Evolutionary conservation across 1,140 invertebrate species (phyloP), one percentile per base, ranked within the genome.

Genomic region (Trichonephila clavipes): DNA sequence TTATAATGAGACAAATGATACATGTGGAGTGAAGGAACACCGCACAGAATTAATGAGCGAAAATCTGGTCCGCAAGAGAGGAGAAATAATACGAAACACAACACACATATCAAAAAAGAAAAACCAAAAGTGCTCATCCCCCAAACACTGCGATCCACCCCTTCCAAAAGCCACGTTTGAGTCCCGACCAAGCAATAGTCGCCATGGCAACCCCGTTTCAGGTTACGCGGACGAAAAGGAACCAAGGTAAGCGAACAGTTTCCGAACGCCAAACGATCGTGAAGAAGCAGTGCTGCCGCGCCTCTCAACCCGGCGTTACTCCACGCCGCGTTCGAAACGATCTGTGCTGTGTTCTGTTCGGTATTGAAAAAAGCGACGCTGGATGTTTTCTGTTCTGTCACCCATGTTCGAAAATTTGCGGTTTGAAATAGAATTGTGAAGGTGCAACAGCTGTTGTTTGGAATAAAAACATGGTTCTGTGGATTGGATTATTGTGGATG

Each of bases 181-280:
- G 89, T 64, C 40, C 61, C 77, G 89, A 59, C 89, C 89, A 72
- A 83, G 77, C 89, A 51, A 34, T 40, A 16, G 90, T 92, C 83
- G 44, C 90, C 61, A 92, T 92, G 90, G 90, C 7, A 92, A 92
- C 90, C 40, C 90, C 90, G 90, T 92, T 92, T 92, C 83, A 92
- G 90, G 90, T 92, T 92, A 92, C 90, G 62, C 21, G 14, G 82
- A 83, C 61, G 51, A 62, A 72, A 92, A 85, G 82, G 82, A 58
- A 66, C 82, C 61, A 69, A 85, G 82, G 82, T 82, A 88, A 81
- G 69, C 61, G 61, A 72, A 40, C 82, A 86, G 90, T 92, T 92
- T 86, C 64, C 90, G 28, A 92, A 92, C 88, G 64, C 64, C 87
- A 88, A 92, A 92, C 88, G 88, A 81, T 81, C 88, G 72, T 69